phyloP scores from a whole-genome alignment of 2,797 vertebrate species.

The Atherinosoma microstoma region DNA sequence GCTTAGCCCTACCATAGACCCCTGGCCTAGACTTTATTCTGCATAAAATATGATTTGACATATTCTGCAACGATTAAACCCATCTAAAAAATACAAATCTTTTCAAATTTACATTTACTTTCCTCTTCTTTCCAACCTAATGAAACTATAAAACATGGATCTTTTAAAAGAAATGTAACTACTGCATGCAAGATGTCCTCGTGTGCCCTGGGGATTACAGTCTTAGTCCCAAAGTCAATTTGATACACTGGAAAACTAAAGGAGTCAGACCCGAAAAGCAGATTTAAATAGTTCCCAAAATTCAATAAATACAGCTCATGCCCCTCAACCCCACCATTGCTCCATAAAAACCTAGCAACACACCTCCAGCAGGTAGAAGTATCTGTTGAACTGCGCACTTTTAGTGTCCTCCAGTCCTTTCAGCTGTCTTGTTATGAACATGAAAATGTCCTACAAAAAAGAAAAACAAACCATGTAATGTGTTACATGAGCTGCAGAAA shows the following conservation, averaged over 20 bases:
- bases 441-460: conserved; percentile 94
- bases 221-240: neutral
- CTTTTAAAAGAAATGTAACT: neutral
- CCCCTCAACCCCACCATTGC: neutral
- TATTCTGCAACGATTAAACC: neutral
- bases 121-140: neutral
- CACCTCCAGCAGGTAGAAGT: conserved; percentile 99
- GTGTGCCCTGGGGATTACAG: neutral
- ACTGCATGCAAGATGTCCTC: neutral
- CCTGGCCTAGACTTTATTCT: neutral
- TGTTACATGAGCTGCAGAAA: neutral
- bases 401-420: conserved; percentile 98
- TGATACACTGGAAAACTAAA: neutral
- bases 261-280: neutral
- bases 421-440: conserved; percentile 98
- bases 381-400: conserved; percentile 98
- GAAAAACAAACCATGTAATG: neutral
- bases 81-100: neutral
- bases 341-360: conserved; percentile 24
- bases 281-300: neutral
- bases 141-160: neutral
- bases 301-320: neutral
- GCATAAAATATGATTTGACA: neutral
- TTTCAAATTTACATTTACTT: neutral
- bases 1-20: neutral